A percentile compares a stretch with the other conserved stretches of the same genome.
Evolutionary conservation across 2,797 vertebrate genomes (phyloP).

Genomic region (Champsocephalus esox): DNA sequence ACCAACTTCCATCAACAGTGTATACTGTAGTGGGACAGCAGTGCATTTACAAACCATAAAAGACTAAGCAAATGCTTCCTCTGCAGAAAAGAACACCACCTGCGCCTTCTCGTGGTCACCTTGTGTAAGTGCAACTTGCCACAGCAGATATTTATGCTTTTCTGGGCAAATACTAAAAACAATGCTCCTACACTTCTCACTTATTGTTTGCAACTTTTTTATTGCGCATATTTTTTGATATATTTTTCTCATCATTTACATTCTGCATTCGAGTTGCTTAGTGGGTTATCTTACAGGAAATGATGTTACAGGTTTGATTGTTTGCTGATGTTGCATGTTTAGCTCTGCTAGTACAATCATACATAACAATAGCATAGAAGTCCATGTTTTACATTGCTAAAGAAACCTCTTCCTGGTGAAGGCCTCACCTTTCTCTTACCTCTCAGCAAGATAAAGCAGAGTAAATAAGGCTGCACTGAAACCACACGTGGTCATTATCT

Average conservation of each 20-base stretch:
- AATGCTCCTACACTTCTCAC: background rate
- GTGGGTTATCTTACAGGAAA: background rate
- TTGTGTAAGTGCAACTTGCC: conserved; percentile 44
- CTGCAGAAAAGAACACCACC: conserved; percentile 48
- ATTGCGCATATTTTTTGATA: background rate
- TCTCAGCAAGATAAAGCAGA: conserved; percentile 33
- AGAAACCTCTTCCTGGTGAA: conserved; percentile 11
- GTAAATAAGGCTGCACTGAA: conserved; percentile 33
- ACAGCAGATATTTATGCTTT: background rate
- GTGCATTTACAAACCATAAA: background rate
- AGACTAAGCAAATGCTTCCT: background rate
- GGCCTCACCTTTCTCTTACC: conserved; percentile 47
- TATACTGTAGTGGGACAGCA: background rate
- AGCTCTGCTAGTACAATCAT: background rate
- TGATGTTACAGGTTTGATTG: background rate
- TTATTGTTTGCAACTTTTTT: background rate
- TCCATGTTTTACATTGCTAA: background rate
- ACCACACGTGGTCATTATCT: conserved; percentile 37
- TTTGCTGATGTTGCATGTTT: background rate
- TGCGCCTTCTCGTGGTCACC: conserved; percentile 61
- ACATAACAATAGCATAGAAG: background rate
- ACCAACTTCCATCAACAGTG: no score
- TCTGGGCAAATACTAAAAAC: background rate
- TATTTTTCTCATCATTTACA: background rate
- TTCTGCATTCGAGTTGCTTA: background rate